Evolutionary conservation across 2,113 vertebrate species (phyloP).

Genomic region (Tringa solitaria): DNA sequence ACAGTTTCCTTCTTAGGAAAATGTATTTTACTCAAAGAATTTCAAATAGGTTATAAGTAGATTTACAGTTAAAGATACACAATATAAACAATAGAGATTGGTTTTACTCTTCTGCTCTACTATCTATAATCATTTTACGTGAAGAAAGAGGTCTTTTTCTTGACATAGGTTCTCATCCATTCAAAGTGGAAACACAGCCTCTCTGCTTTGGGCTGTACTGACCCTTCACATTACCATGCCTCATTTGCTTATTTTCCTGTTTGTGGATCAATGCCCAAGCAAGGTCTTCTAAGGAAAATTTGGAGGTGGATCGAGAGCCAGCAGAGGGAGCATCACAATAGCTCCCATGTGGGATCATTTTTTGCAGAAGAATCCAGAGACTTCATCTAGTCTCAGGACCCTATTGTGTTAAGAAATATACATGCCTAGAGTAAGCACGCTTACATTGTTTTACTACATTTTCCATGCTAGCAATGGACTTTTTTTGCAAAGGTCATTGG

Average conservation of each 20-base stretch:
- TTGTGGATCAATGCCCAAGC: not conserved
- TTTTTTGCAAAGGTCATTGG: conserved; percentile 46
- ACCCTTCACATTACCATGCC: not conserved
- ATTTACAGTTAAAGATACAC: not conserved
- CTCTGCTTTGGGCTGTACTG: not conserved
- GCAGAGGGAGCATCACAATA: conserved; percentile 46
- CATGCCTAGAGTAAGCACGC: conserved; percentile 24
- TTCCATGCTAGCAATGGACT: conserved; percentile 31
- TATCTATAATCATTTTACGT: not conserved
- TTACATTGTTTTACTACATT: conserved; percentile 53
- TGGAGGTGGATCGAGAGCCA: not conserved
- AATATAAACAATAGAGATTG: not conserved
- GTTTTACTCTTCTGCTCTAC: not conserved
- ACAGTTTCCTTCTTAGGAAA: not conserved
- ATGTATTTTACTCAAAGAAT: not conserved
- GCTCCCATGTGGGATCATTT: conserved; percentile 14
- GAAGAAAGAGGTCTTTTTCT: not conserved
- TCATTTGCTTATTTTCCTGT: not conserved
- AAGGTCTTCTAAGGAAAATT: conserved; percentile 5
- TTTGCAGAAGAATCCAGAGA: conserved; percentile 22
- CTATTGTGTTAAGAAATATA: conserved; percentile 52
- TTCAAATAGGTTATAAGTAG: not conserved
- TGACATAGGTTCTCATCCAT: not conserved
- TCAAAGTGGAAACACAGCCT: not conserved
- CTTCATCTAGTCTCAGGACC: not conserved